Conservation (phyloP, 2,888 invertebrate genomes). For the Ligdia adustata region DNA sequence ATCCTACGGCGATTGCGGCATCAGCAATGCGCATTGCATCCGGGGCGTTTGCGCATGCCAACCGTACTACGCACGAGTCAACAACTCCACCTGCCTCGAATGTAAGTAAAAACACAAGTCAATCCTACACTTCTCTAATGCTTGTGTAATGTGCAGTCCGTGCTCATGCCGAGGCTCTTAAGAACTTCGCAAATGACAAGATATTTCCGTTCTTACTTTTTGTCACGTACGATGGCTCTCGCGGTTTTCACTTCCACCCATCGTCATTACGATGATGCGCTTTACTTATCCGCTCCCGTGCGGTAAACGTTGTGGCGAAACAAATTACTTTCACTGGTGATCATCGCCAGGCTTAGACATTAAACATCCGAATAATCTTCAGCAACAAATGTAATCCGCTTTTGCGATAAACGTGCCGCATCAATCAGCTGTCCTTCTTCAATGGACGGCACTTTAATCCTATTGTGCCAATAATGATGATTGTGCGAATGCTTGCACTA, state of each 20-base stretch:
- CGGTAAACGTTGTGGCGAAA: constrained; percentile 53
- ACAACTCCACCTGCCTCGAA: constrained; percentile 91
- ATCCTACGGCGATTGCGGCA: constrained; percentile 86
- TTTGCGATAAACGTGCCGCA: constrained; percentile 22
- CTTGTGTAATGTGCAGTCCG: constrained; percentile 12
- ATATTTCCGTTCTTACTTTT: constrained; percentile 22
- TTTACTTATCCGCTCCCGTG: constrained; percentile 49
- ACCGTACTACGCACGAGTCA: constrained; percentile 91
- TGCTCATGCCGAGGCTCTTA: constrained; percentile 7
- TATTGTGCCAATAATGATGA: constrained; percentile 31
- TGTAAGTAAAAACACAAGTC: constrained; percentile 85
- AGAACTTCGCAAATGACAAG: constrained; percentile 17
- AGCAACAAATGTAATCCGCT: constrained; percentile 28
- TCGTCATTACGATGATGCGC: constrained; percentile 38
- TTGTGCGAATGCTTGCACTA: constrained; percentile 20
- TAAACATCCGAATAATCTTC: constrained; percentile 44
- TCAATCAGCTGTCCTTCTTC: constrained; percentile 33
- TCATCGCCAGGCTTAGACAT: constrained; percentile 45
- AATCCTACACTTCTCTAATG: neutral
- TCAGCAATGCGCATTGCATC: constrained; percentile 86
- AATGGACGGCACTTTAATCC: constrained; percentile 32
- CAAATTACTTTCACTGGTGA: constrained; percentile 67
- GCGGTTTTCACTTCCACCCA: constrained; percentile 48
- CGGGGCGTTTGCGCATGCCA: constrained; percentile 91
- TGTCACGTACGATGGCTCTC: constrained; percentile 28